Evolutionary conservation across 2,113 vertebrate species (phyloP).

Genomic region (Syrmaticus mikado): DNA sequence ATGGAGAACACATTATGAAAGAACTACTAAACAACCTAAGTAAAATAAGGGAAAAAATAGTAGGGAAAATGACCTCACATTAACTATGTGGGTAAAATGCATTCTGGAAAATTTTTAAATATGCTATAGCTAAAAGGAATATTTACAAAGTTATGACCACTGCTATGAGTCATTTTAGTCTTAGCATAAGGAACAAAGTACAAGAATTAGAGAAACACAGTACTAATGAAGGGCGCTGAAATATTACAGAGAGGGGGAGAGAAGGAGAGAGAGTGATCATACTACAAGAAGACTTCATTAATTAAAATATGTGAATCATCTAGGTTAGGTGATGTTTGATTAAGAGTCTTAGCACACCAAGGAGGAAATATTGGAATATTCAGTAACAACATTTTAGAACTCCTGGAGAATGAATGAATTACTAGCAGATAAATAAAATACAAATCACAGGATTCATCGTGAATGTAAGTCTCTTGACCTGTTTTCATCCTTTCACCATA

Average conservation of each 20-base stretch:
- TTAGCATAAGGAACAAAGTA: background rate
- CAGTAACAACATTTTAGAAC: background rate
- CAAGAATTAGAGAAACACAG: background rate
- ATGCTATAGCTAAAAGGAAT: background rate
- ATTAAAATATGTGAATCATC: background rate
- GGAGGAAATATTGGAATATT: background rate
- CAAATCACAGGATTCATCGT: background rate
- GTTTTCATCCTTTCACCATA: background rate
- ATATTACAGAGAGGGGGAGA: background rate
- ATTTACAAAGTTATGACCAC: background rate
- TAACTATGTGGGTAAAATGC: background rate
- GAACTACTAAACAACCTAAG: background rate
- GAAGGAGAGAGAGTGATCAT: background rate
- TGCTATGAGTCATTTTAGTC: background rate
- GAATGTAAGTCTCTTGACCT: background rate
- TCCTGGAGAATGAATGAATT: background rate
- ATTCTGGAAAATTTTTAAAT: background rate
- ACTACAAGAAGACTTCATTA: background rate
- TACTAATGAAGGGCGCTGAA: background rate
- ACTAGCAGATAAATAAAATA: background rate
- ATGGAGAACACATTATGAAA: background rate
- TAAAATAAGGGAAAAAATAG: background rate
- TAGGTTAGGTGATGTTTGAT: background rate
- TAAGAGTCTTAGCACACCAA: background rate
- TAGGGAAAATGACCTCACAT: background rate